phyloP scores from a whole-genome alignment of 2,113 vertebrate species.

The Rallus limicola region DNA sequence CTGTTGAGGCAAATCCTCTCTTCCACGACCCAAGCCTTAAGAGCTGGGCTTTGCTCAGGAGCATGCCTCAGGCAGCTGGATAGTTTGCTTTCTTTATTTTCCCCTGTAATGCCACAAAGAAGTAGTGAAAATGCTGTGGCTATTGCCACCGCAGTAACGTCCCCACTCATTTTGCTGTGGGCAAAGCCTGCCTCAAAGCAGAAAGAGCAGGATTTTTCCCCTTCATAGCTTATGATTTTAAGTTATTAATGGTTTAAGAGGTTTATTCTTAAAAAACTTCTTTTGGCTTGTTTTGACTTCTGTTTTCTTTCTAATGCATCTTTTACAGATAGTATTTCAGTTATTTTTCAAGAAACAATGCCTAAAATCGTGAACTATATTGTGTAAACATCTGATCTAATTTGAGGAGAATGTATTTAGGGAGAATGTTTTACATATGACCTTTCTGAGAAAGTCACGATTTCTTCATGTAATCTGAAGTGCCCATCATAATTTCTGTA shows the following conservation, averaged over 20 bases:
- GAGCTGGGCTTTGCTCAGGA: neutral
- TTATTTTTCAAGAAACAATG: neutral
- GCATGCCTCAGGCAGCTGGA: neutral
- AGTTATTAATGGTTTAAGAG: neutral
- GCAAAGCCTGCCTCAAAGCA: neutral
- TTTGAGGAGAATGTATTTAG: slow-evolving; percentile 26
- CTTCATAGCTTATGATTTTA: neutral
- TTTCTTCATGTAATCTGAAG: slow-evolving; percentile 50
- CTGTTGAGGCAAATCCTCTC: slow-evolving; percentile 27
- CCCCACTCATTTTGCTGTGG: neutral
- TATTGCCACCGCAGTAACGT: neutral
- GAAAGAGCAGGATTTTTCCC: neutral
- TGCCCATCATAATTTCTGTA: slow-evolving; percentile 45
- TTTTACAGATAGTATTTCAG: neutral
- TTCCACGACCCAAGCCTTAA: neutral
- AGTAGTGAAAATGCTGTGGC: neutral
- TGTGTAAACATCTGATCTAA: neutral
- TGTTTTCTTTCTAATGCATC: neutral
- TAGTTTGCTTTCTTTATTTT: neutral
- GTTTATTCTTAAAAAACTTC: neutral
- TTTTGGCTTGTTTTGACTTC: neutral
- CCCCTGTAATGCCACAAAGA: neutral
- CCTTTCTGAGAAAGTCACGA: slow-evolving; percentile 54
- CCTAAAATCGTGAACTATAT: neutral
- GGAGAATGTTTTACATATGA: slow-evolving; percentile 45